Evolutionary conservation across 2,113 vertebrate species (phyloP).

Genomic region (Tenebrosternarchus preto): DNA sequence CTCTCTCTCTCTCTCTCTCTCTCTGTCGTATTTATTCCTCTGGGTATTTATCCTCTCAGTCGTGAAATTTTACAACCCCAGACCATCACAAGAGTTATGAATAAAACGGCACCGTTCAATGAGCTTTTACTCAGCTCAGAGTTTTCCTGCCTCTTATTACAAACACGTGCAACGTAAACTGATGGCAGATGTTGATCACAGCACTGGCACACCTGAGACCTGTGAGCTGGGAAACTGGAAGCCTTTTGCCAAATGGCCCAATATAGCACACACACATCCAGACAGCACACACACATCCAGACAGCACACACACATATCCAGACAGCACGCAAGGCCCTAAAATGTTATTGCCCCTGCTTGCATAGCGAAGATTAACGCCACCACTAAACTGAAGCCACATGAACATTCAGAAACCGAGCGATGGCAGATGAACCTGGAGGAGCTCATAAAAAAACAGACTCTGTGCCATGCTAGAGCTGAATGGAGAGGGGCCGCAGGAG

Average conservation of each 20-base stretch:
- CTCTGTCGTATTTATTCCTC: conserved; percentile 15
- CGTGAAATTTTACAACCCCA: conserved; percentile 56
- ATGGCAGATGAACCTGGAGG: not conserved
- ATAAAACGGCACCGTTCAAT: not conserved
- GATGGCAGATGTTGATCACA: conserved; percentile 11
- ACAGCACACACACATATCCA: not conserved
- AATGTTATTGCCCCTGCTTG: conserved; percentile 32
- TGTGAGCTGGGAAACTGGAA: conserved; percentile 13
- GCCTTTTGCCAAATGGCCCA: not conserved
- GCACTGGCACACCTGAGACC: not conserved
- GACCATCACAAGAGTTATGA: conserved; percentile 33
- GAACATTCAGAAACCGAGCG: conserved; percentile 14
- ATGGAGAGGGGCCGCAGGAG: not conserved
- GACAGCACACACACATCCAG: conserved; percentile 22
- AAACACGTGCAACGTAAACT: conserved; percentile 27
- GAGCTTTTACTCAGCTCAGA: not conserved
- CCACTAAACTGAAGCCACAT: conserved; percentile 16
- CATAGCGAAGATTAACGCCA: conserved; percentile 32
- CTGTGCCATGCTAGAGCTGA: not conserved
- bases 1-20: conserved; percentile 39
- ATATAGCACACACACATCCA: not conserved
- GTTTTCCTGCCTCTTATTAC: conserved; percentile 11
- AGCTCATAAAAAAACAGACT: conserved; percentile 35
- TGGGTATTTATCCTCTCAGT: conserved; percentile 37
- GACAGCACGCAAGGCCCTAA: conserved; percentile 29